Evolutionary conservation across 2,888 invertebrate genomes (phyloP).

Genomic region (Belgica antarctica): DNA sequence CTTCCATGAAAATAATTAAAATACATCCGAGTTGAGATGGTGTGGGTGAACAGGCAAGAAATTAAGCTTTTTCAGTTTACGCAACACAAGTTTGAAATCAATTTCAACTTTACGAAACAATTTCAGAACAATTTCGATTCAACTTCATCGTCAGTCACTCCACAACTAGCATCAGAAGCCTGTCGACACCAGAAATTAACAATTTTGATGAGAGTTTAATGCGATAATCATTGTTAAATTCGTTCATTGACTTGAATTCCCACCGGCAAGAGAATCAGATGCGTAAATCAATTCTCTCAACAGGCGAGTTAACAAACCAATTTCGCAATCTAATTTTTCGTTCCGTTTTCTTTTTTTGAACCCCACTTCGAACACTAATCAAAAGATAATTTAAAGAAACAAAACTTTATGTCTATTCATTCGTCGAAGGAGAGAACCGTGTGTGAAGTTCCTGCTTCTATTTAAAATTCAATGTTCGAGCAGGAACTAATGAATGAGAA

Average conservation of each 20-base stretch:
- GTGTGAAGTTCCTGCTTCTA: slow-evolving; percentile 10
- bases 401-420: slow-evolving; percentile 18
- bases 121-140: too few species aligned
- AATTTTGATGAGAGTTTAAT: too few species aligned
- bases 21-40: too few species aligned
- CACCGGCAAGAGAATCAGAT: neutral
- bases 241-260: neutral
- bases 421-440: neutral
- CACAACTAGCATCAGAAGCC: too few species aligned
- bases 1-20: too few species aligned
- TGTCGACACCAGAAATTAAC: too few species aligned
- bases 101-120: too few species aligned
- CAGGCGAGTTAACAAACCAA: neutral
- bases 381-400: slow-evolving; percentile 19
- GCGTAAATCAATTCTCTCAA: neutral
- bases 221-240: neutral
- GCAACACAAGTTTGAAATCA: too few species aligned
- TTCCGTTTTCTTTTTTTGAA: neutral
- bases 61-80: too few species aligned
- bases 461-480: neutral
- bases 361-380: slow-evolving; percentile 6
- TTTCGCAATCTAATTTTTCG: neutral
- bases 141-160: too few species aligned
- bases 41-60: too few species aligned
- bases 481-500: slow-evolving; percentile 30